Percentiles rank a stretch among this genome's conserved stretches.
phyloP scores from a whole-genome alignment of 1,140 invertebrate genomes.

The Holcopasites calliopsidis region DNA sequence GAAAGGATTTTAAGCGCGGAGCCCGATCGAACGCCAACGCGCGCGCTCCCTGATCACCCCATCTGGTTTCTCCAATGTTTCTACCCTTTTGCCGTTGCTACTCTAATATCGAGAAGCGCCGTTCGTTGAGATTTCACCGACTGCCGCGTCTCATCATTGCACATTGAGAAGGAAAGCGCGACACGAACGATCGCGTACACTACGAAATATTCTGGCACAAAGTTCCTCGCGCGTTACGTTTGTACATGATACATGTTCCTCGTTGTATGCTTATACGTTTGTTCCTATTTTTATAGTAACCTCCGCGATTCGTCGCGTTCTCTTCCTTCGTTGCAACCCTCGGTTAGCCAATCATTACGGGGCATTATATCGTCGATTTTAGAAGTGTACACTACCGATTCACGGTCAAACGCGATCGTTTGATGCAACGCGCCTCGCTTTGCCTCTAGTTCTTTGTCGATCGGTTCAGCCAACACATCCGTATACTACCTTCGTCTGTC shows the following conservation, averaged over 20 bases:
- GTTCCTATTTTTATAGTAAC: slow-evolving; percentile 76
- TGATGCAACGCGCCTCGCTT: background rate
- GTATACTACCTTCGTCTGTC: too few relatives aligned
- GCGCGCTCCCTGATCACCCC: slow-evolving; percentile 44
- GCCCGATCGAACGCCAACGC: slow-evolving; percentile 57
- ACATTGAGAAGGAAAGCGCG: slow-evolving; percentile 11
- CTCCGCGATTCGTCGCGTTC: slow-evolving; percentile 57
- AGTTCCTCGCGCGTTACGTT: slow-evolving; percentile 73
- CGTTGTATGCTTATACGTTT: slow-evolving; percentile 68
- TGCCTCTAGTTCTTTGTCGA: background rate
- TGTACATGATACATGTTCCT: slow-evolving; percentile 73
- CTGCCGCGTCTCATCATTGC: too few relatives aligned
- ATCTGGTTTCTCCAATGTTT: slow-evolving; percentile 32
- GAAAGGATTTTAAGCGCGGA: slow-evolving; percentile 45
- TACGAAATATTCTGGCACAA: slow-evolving; percentile 64
- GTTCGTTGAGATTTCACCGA: too few relatives aligned
- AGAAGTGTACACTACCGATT: background rate
- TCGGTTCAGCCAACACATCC: too few relatives aligned
- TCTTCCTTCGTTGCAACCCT: slow-evolving; percentile 45
- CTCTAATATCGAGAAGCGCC: slow-evolving; percentile 28
- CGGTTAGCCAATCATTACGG: slow-evolving; percentile 41
- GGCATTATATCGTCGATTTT: slow-evolving; percentile 61
- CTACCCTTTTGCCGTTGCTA: slow-evolving; percentile 31
- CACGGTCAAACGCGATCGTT: slow-evolving; percentile 18
- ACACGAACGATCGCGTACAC: slow-evolving; percentile 38